phyloP scores from a whole-genome alignment of 2,797 vertebrate species.

The Acipenser ruthenus region DNA sequence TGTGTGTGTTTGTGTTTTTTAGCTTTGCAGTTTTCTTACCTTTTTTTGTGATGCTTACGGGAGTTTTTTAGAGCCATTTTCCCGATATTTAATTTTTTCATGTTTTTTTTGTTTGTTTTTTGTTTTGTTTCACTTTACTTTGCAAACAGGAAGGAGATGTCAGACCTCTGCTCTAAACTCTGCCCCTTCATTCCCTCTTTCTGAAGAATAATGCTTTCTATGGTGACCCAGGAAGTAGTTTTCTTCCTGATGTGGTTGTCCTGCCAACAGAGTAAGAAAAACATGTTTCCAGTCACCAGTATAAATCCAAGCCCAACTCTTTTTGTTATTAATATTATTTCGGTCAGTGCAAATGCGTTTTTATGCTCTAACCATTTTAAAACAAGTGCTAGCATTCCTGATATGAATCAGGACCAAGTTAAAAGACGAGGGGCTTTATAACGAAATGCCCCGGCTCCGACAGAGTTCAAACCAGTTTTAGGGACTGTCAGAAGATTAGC shows the following conservation, averaged over 20 bases:
- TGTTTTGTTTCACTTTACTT: slow-evolving; percentile 26
- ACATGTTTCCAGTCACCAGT: slow-evolving; percentile 51
- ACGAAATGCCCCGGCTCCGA: too few species aligned
- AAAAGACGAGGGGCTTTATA: too few species aligned
- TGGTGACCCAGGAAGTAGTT: slow-evolving; percentile 57
- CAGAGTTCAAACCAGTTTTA: too few species aligned
- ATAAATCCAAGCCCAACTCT: slow-evolving; percentile 24
- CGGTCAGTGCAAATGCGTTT: neutral
- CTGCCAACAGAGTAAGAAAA: slow-evolving; percentile 61
- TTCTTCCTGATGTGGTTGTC: slow-evolving; percentile 57
- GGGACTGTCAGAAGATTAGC: too few species aligned
- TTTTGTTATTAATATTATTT: neutral
- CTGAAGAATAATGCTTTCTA: slow-evolving; percentile 56
- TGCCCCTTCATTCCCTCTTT: slow-evolving; percentile 12
- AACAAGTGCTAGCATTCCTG: too few species aligned
- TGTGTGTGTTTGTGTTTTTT: too few species aligned
- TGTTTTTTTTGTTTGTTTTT: slow-evolving; percentile 48
- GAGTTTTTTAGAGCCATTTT: slow-evolving; percentile 63
- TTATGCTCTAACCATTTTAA: neutral
- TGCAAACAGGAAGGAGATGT: slow-evolving; percentile 13
- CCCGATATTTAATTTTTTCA: slow-evolving; percentile 71
- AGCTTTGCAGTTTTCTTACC: slow-evolving; percentile 43
- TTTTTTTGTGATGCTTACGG: slow-evolving; percentile 63
- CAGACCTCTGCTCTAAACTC: slow-evolving; percentile 12
- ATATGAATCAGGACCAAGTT: too few species aligned